Evolutionary conservation across 2,888 invertebrate species (phyloP), one percentile per base, ranked within the genome.

Genomic region (Strigamia maritima): DNA sequence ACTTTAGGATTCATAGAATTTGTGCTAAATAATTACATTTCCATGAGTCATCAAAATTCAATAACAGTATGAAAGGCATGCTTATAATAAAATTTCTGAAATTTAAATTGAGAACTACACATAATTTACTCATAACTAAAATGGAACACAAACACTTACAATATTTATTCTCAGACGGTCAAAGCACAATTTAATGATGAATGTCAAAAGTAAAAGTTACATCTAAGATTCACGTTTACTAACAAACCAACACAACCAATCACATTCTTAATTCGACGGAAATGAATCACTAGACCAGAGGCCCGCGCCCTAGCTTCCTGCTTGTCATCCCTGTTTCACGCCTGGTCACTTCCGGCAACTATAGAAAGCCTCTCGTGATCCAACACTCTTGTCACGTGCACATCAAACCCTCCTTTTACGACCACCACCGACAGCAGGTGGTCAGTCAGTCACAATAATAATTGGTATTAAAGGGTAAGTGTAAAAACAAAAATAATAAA

Each of bases 241-340:
- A 26, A 3, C 28, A 6, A 70, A 26, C 70, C 70, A 70, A n/a
- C 54, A 54, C 19, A 19, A 70, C 70, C 70, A 70, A 70, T 70
- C 70, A 70, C 26, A 70, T 26, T 26, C 70, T 70, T 70, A 70
- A 70, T 70, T 70, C 70, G 28, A 70, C 70, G 70, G 70, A 70
- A 70, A 70, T 70, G 70, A 70, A 70, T 70, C 70, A 70, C 26
- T 70, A 70, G 70, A 70, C 26, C 70, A 28, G 26, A 16, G 28
- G 24, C 26, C 70, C 26, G 24, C 70, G 26, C 60, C 70, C 14
- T 70, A 28, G n/a, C 70, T 70, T 70, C 70, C 70, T 70, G 70
- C 70, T 70, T 70, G 70, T 70, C 70, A 70, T 70, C 70, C 70
- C 70, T 70, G 70, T 70, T 70, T 70, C 70, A 70, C 70, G 70